phyloP scores from a whole-genome alignment of 2,113 vertebrate genomes.

The Mirounga angustirostris region DNA sequence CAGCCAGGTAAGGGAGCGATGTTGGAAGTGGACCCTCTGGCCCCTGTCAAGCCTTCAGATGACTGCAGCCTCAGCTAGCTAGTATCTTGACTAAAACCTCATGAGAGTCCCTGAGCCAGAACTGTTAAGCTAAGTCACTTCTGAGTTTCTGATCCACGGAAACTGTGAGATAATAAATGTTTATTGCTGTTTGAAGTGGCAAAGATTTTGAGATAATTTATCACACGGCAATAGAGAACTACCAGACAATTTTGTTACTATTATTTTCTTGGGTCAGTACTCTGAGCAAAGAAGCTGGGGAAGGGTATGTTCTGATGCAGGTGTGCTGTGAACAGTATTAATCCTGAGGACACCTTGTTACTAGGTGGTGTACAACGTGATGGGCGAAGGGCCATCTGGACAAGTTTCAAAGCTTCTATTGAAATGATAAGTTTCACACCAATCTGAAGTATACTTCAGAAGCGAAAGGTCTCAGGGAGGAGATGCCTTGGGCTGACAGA shows the following conservation, averaged over 20 bases:
- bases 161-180: not conserved
- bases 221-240: not conserved
- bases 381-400: not conserved
- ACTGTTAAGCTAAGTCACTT: not conserved
- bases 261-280: conserved; percentile 1
- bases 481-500: not conserved
- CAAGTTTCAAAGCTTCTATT: not conserved
- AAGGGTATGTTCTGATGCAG: not conserved
- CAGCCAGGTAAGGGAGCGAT: not conserved
- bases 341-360: not conserved
- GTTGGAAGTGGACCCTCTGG: not conserved
- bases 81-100: not conserved
- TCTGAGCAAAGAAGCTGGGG: not conserved
- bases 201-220: not conserved
- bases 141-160: not conserved
- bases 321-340: not conserved
- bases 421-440: not conserved
- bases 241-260: not conserved
- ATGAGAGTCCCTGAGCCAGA: not conserved
- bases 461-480: not conserved
- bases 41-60: not conserved
- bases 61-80: not conserved
- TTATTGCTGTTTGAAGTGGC: not conserved
- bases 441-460: not conserved
- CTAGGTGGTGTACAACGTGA: not conserved